A percentile compares a stretch with the other conserved stretches of the same genome.
phyloP scores from a whole-genome alignment of 2,113 vertebrate species.

The Anguilla japonica region DNA sequence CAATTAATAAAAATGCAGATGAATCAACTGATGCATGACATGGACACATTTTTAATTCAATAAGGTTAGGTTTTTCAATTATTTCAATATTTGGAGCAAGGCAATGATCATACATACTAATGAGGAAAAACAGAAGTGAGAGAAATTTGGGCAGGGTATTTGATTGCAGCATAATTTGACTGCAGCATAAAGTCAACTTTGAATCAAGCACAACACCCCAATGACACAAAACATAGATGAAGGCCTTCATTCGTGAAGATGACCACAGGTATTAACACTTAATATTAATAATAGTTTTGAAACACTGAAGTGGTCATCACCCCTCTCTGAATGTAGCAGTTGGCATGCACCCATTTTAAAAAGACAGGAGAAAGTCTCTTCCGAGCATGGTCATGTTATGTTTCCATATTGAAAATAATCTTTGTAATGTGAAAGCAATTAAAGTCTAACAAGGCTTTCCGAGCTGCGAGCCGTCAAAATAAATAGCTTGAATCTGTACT shows the following conservation, averaged over 20 bases:
- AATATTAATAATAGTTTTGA: not conserved
- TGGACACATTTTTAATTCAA: too few species aligned
- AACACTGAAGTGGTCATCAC: not conserved
- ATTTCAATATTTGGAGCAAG: too few species aligned
- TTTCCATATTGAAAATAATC: not conserved
- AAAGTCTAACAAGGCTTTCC: not conserved
- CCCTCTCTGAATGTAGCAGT: not conserved
- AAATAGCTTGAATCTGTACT: not conserved
- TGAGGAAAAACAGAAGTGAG: too few species aligned
- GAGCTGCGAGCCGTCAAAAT: not conserved
- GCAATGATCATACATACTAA: too few species aligned
- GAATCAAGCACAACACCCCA: not conserved
- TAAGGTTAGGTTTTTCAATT: too few species aligned
- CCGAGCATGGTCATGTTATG: not conserved
- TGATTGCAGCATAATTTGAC: not conserved
- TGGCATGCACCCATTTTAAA: not conserved
- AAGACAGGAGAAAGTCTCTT: too few species aligned
- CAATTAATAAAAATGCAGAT: not conserved
- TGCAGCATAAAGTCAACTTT: not conserved
- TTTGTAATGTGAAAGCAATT: not conserved
- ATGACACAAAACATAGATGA: not conserved
- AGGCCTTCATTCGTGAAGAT: not conserved
- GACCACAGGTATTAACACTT: not conserved
- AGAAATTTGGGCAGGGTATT: too few species aligned
- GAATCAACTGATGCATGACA: too few species aligned